Percentiles rank a stretch among this genome's conserved stretches.
phyloP scores from a whole-genome alignment of 2,888 invertebrate genomes.

The Sericinus montela region DNA sequence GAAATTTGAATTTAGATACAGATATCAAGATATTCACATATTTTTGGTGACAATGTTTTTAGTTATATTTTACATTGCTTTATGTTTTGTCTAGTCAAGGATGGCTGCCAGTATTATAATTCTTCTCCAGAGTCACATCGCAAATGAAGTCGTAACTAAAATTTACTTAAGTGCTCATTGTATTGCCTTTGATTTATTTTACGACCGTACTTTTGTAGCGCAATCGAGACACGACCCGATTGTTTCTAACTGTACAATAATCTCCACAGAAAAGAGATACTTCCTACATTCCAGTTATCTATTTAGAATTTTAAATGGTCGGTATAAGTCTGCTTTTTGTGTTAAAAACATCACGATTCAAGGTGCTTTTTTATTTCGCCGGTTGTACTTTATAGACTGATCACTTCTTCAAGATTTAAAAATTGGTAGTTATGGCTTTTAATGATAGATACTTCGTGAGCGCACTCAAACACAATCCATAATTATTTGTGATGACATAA shows the following conservation, averaged over 20 bases:
- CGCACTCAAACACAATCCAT: neutral
- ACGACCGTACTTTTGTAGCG: conserved; percentile 58
- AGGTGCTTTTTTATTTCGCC: too few species aligned
- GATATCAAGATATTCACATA: too few species aligned
- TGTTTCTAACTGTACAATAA: conserved; percentile 8
- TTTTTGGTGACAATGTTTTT: too few species aligned
- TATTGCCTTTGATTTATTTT: conserved; percentile 63
- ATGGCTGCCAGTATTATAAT: neutral
- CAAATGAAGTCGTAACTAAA: conserved; percentile 14
- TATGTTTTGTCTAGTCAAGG: too few species aligned
- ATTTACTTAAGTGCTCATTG: conserved; percentile 59
- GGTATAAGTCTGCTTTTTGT: too few species aligned
- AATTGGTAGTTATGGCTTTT: conserved; percentile 25
- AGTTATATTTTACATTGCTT: too few species aligned
- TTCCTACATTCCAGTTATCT: too few species aligned
- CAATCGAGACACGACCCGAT: conserved; percentile 5
- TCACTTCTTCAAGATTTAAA: conserved; percentile 42
- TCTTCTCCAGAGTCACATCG: neutral
- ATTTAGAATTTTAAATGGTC: too few species aligned
- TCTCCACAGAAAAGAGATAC: neutral
- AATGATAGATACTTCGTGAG: conserved; percentile 1
- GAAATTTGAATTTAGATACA: too few species aligned
- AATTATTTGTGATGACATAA: neutral
- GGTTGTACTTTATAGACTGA: conserved; percentile 5
- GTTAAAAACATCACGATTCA: too few species aligned